Percentiles rank a stretch among this genome's conserved stretches.
phyloP scores from a whole-genome alignment of 2,113 vertebrate species.

The Dipodomys merriami region DNA sequence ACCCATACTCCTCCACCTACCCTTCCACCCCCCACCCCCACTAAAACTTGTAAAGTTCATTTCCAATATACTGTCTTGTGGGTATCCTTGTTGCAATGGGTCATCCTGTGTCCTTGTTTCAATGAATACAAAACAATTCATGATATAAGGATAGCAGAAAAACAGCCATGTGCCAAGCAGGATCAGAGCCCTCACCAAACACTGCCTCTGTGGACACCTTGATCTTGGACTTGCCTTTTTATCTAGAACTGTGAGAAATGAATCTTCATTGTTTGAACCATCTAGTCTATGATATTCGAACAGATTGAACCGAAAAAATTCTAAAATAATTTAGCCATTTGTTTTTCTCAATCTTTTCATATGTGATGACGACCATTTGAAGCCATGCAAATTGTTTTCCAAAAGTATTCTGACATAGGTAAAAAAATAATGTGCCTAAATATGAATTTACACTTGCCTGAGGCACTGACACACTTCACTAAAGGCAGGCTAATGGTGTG shows the following conservation, averaged over 20 bases:
- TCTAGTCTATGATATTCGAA: background rate
- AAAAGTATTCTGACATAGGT: background rate
- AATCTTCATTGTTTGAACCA: background rate
- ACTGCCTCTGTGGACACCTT: background rate
- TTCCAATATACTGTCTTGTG: no score
- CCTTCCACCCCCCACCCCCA: no score
- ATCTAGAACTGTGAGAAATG: background rate
- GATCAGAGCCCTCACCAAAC: background rate
- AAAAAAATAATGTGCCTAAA: slow-evolving; percentile 70
- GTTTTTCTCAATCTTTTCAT: slow-evolving; percentile 19
- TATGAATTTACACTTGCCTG: slow-evolving; percentile 15
- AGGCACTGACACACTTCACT: slow-evolving; percentile 26
- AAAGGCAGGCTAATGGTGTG: slow-evolving; percentile 57
- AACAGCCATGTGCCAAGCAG: background rate
- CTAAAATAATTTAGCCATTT: slow-evolving; percentile 36
- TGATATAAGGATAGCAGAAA: background rate
- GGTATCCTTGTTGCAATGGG: no score
- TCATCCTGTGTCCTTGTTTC: no score
- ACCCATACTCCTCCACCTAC: no score
- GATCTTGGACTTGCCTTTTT: background rate
- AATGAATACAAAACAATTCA: background rate
- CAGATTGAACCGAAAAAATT: background rate
- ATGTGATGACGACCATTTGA: background rate
- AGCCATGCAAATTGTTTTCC: slow-evolving; percentile 4
- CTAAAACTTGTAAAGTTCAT: no score